Conservation (phyloP, 2,113 vertebrate species). For the Sinocyclocheilus anophthalmus region DNA sequence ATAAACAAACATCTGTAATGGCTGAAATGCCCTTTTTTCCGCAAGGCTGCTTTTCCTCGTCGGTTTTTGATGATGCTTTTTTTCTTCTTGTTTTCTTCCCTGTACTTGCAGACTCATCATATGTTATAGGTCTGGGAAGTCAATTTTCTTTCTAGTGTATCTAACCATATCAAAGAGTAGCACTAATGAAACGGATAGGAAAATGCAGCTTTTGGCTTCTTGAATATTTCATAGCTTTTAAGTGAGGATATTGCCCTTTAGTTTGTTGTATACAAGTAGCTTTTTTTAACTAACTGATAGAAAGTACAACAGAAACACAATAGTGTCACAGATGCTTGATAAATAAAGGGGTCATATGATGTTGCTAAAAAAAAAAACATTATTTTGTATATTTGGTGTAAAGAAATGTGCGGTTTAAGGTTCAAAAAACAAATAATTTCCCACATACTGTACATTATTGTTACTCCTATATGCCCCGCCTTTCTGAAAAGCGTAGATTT, state of each 20-base stretch:
- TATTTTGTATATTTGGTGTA: too few species aligned
- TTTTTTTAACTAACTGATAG: neutral
- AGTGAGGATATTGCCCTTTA: constrained; percentile 5
- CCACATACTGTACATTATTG: too few species aligned
- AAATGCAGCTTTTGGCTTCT: constrained; percentile 15
- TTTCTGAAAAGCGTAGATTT: too few species aligned
- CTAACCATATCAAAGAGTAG: constrained; percentile 21
- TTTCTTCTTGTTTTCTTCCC: neutral
- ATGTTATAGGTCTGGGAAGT: neutral
- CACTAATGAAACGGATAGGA: neutral
- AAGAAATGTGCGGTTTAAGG: too few species aligned
- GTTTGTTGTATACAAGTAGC: neutral
- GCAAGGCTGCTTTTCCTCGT: too few species aligned
- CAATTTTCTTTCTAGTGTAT: neutral
- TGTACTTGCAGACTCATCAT: constrained; percentile 18
- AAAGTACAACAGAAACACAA: neutral
- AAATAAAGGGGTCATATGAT: too few species aligned
- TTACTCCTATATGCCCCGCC: too few species aligned
- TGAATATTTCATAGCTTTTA: constrained; percentile 3
- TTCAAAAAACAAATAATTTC: too few species aligned
- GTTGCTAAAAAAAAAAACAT: too few species aligned
- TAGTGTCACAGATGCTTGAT: too few species aligned
- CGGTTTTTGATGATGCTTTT: neutral
- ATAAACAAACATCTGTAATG: too few species aligned
- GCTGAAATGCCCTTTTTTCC: too few species aligned